phyloP scores from a whole-genome alignment of 2,113 vertebrate genomes.

The Phylloscopus whistleri region DNA sequence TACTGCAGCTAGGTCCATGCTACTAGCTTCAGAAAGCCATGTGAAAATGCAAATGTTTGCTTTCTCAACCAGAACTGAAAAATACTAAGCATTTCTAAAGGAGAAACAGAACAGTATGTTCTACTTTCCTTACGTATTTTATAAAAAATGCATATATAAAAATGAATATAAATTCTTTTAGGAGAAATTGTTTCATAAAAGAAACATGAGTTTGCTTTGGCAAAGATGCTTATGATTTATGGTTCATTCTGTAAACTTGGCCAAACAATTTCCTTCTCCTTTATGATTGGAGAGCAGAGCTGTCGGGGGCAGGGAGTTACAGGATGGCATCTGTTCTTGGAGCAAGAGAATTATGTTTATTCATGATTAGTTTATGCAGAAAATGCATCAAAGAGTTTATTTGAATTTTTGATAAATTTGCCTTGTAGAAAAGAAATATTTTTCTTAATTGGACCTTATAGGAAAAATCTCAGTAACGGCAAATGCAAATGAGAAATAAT shows the following conservation, averaged over 20 bases:
- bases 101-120: constrained; percentile 57
- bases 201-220: constrained; percentile 68
- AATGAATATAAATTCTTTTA: constrained; percentile 65
- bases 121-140: constrained; percentile 48
- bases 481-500: constrained; percentile 61
- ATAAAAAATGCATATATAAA: constrained; percentile 61
- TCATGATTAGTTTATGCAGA: constrained; percentile 65
- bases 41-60: constrained; percentile 60
- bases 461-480: constrained; percentile 27
- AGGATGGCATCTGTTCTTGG: constrained; percentile 60
- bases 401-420: constrained; percentile 69
- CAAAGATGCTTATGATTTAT: constrained; percentile 67
- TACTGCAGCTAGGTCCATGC: not conserved
- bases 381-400: constrained; percentile 63
- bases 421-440: constrained; percentile 58
- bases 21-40: not conserved
- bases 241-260: constrained; percentile 66
- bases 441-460: constrained; percentile 65
- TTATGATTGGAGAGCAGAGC: constrained; percentile 51
- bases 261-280: constrained; percentile 62
- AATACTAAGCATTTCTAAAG: constrained; percentile 42
- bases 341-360: constrained; percentile 67
- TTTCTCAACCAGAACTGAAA: constrained; percentile 53
- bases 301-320: constrained; percentile 39
- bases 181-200: constrained; percentile 73